Evolutionary conservation across 1,140 invertebrate species (phyloP).

Genomic region (Drosophila melanica): DNA sequence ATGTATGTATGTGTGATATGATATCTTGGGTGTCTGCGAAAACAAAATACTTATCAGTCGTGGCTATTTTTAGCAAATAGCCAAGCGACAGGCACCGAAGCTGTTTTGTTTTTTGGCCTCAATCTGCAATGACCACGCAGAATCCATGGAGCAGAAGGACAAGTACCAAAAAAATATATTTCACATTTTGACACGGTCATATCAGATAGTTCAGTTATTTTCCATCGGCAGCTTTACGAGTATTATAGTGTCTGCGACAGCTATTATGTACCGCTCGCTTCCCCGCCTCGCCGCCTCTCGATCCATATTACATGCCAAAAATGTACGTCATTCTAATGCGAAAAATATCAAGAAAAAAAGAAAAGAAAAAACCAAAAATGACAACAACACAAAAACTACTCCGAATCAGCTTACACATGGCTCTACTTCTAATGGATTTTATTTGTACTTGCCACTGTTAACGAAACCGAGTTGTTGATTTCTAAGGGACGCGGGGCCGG

Average conservation of each 20-base stretch:
- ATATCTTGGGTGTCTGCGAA: conserved; percentile 28
- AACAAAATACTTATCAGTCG: conserved; percentile 67
- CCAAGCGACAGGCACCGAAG: conserved; percentile 32
- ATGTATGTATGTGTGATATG: too few species aligned
- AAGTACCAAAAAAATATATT: conserved; percentile 9
- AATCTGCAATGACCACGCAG: conserved; percentile 44
- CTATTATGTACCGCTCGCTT: conserved; percentile 13
- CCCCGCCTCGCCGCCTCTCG: conserved; percentile 11
- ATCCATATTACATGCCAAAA: conserved; percentile 54
- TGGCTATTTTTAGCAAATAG: conserved; percentile 49
- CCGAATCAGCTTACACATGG: conserved; percentile 70
- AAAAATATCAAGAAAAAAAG: conserved; percentile 57
- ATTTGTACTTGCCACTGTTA: conserved; percentile 75
- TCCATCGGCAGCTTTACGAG: conserved; percentile 48
- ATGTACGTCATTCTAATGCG: conserved; percentile 74
- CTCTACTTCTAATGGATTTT: conserved; percentile 79
- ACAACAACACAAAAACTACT: conserved; percentile 28
- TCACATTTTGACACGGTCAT: conserved; percentile 22
- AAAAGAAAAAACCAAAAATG: conserved; percentile 20
- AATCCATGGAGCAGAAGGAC: background rate
- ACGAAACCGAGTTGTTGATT: background rate
- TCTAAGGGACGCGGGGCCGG: background rate
- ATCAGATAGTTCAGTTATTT: conserved; percentile 25
- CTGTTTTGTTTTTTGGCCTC: conserved; percentile 63
- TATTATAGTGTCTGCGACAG: conserved; percentile 35